Evolutionary conservation across 2,797 vertebrate genomes (phyloP).

Genomic region (Platyrinchus mystaceus): DNA sequence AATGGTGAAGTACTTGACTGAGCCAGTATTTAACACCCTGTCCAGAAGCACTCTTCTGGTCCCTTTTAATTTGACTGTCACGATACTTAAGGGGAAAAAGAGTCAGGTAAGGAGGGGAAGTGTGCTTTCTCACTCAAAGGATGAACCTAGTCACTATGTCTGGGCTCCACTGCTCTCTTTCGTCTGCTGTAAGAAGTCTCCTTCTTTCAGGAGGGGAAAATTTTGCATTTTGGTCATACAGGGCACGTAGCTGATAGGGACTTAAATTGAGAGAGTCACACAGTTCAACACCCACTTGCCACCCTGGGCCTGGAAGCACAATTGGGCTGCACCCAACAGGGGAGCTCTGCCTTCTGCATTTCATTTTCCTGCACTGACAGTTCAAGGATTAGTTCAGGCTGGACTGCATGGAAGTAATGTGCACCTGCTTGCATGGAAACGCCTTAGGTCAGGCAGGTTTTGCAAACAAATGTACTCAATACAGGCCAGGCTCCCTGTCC

Average conservation of each 20-base stretch:
- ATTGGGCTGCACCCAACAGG: not conserved
- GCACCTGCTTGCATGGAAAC: not conserved
- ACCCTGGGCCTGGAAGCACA: not conserved
- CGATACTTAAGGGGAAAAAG: not conserved
- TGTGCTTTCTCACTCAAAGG: not conserved
- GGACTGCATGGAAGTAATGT: not conserved
- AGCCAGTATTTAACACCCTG: not conserved
- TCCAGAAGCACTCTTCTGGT: not conserved
- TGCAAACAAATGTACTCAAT: not conserved
- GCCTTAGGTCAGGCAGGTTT: not conserved
- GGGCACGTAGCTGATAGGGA: not conserved
- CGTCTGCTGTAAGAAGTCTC: not conserved
- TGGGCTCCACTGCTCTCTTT: not conserved
- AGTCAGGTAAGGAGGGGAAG: not conserved
- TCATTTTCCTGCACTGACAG: not conserved
- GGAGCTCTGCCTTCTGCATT: not conserved
- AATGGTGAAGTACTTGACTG: not conserved
- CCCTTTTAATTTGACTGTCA: not conserved
- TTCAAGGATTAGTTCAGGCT: not conserved
- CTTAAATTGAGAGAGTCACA: not conserved
- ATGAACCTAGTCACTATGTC: not conserved
- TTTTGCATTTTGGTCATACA: not conserved
- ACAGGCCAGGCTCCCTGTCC: not conserved
- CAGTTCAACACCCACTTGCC: not conserved
- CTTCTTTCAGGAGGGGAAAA: fast-evolving